Evolutionary conservation across 2,797 vertebrate species (phyloP), one percentile per base, ranked within the genome.

Genomic region (Halcyon badia): DNA sequence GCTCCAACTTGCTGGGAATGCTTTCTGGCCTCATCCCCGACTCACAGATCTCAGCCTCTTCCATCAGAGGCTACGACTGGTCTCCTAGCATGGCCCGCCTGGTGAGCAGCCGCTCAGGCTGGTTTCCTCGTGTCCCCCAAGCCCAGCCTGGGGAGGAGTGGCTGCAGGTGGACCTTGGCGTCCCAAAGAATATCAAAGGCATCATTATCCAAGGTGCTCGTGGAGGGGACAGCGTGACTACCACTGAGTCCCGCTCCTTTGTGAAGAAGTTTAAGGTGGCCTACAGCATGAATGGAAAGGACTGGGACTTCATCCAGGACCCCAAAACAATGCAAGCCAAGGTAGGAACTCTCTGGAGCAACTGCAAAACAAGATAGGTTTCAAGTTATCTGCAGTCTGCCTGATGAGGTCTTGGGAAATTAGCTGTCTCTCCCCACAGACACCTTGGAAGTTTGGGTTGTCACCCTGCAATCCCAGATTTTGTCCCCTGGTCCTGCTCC

Each of bases 251-350:
- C 95, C 98, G 99, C 72, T 99, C 99, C 1, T 99, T 99, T 4
- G 99, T 99, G 84, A 98, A 99, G 96, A 99, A 99, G 96, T 99
- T 99, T 98, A 99, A 99, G 91, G 98, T 99, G 91, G 98, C 99
- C 3, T 99, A 99, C 98, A 99, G 99, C 98, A 97, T 99, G 95
- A 99, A 98, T 4, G 99, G 99, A 96, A 99, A 99, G 96, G 99
- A 99, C 83, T 99, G 99, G 99, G 99, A 98, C 22, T 98, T 98
- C 90, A 98, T 99, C 95, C 98, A 97, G 28, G 99, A 99, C 97
- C 97, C 98, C 88, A 99, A 99, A 98, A 99, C 99, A 3, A 98
- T 98, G 81, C 98, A 99, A 68, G 98, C 99, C 35, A 99, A 99
- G 99, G 99, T 99, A 98, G 20, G 97, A 17, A 15, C 1, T 90